phyloP scores from a whole-genome alignment of 2,113 vertebrate genomes.

The Catharus fuscescens region DNA sequence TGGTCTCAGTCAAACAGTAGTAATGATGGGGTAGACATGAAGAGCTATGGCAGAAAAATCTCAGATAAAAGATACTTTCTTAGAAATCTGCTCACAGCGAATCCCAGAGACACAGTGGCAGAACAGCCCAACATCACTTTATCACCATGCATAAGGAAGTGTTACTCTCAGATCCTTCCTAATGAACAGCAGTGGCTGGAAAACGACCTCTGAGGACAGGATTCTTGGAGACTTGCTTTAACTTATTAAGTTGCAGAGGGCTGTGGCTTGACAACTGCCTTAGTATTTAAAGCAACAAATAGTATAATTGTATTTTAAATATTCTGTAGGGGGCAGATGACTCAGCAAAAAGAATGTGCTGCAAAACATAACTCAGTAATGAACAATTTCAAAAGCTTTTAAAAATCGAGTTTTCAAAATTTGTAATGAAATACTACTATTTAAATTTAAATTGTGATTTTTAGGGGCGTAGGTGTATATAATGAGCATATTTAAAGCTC shows the following conservation, averaged over 20 bases:
- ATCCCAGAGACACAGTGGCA: not conserved
- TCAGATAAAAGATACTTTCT: not conserved
- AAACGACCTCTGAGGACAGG: not conserved
- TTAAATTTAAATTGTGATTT: not conserved
- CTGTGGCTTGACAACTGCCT: not conserved
- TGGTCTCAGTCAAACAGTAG: not conserved
- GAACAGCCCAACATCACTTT: not conserved
- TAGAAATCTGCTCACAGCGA: not conserved
- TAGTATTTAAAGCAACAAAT: not conserved
- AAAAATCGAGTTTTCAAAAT: not conserved
- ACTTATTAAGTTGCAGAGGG: not conserved
- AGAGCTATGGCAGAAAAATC: not conserved
- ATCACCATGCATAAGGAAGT: not conserved
- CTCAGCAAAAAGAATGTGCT: not conserved
- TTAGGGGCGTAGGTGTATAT: rapidly evolving
- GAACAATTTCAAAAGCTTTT: not conserved
- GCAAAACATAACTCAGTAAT: not conserved
- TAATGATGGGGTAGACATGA: not conserved
- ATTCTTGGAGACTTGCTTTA: not conserved
- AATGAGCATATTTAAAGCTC: not conserved
- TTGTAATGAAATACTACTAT: not conserved
- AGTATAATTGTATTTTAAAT: not conserved
- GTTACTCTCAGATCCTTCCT: not conserved
- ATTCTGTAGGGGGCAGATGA: not conserved
- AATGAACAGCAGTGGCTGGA: not conserved